Percentiles rank a stretch among this genome's conserved stretches.
These are phyloP conservation scores for Cyprinus carpio DNA, from an alignment of 2,113 vertebrate genomes.

Conservation along the genomic window DNA sequence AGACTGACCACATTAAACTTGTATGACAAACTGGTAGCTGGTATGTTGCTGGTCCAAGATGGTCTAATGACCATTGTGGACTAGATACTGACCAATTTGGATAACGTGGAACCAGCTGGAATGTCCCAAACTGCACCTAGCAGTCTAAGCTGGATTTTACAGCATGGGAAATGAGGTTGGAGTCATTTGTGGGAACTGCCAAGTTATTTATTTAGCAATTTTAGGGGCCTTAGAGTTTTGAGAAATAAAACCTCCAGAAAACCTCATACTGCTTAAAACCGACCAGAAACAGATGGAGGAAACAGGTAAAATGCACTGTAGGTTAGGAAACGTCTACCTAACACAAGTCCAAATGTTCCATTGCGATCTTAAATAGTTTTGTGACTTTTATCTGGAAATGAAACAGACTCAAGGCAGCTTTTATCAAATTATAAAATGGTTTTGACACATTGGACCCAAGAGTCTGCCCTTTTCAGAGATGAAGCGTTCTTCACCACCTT, in stretches of 20 bases:
- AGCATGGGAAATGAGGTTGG: not conserved
- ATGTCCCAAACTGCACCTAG: not conserved
- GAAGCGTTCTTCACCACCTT: constrained; percentile 21
- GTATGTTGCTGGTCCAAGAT: not conserved
- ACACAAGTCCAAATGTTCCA: constrained; percentile 3
- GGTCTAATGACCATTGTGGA: not conserved
- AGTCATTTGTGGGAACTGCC: not conserved
- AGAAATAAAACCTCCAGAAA: not conserved
- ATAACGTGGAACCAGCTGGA: not conserved
- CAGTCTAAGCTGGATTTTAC: not conserved
- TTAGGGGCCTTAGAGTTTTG: not conserved
- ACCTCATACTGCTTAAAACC: not conserved
- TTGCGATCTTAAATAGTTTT: not conserved
- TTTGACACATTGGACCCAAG: constrained; percentile 42
- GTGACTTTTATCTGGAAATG: constrained; percentile 1
- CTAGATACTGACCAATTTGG: not conserved
- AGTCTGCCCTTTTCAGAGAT: constrained; percentile 29
- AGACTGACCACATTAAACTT: not conserved
- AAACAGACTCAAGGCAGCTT: not conserved
- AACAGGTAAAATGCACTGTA: too few species aligned
- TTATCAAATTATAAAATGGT: constrained; percentile 34
- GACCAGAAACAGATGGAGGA: too few species aligned
- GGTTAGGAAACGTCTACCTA: not conserved
- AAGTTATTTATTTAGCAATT: not conserved
- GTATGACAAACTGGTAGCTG: not conserved